Evolutionary conservation across 2,888 invertebrate species (phyloP).

Genomic region (Pyrrhia umbra): DNA sequence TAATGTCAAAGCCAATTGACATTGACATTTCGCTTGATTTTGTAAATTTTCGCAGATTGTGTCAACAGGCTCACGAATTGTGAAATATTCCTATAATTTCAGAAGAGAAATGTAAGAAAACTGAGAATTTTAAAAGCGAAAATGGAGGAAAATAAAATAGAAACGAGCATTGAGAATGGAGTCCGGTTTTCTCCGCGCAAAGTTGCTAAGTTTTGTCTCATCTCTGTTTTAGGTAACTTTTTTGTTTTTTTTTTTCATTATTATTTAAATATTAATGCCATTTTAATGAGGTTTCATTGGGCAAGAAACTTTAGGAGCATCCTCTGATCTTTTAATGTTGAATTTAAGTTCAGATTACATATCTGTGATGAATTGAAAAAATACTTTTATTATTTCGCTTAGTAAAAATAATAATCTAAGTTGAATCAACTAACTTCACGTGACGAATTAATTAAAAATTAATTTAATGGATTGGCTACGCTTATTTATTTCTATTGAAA

Average conservation of each 20-base stretch:
- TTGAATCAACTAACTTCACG: not conserved
- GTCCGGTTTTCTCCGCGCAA: slow-evolving; percentile 49
- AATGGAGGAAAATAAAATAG: slow-evolving; percentile 63
- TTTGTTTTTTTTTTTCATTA: not conserved
- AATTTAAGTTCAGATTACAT: no score
- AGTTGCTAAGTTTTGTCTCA: slow-evolving; percentile 48
- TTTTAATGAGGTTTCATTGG: not conserved
- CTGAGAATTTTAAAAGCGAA: slow-evolving; percentile 9
- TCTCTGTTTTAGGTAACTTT: slow-evolving; percentile 61
- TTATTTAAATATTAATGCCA: not conserved
- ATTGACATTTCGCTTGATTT: slow-evolving; percentile 8
- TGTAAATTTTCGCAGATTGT: slow-evolving; percentile 1
- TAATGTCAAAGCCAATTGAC: not conserved
- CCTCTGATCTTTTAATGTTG: not conserved
- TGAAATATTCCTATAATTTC: slow-evolving; percentile 15
- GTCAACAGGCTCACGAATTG: slow-evolving; percentile 13
- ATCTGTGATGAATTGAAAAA: no score
- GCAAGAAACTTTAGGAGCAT: not conserved
- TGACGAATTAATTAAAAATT: not conserved
- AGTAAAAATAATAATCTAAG: not conserved
- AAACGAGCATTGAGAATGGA: slow-evolving; percentile 42
- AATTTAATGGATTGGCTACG: slow-evolving; percentile 3
- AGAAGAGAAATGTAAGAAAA: slow-evolving; percentile 26
- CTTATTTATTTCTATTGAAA: slow-evolving; percentile 12
- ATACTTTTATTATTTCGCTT: not conserved